Evolutionary conservation across 2,797 vertebrate species (phyloP), one percentile per base, ranked within the genome.

Genomic region (Tiaroga cobitis): DNA sequence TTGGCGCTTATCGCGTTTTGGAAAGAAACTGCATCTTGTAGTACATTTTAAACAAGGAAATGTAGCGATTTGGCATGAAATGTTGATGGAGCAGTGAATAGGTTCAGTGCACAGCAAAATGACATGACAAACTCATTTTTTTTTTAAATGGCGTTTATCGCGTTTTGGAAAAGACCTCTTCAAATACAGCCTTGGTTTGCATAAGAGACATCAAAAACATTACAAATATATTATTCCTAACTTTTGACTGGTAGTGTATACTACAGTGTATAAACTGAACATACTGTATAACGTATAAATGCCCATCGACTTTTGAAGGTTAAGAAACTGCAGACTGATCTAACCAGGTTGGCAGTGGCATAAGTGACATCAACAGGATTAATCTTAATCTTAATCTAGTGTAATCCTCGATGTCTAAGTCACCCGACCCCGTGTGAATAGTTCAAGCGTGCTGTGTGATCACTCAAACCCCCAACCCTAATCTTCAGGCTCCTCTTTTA

Each of bases 381-480:
- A 91, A 91, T 90, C 91, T 93, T 95, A 91, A 91, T 90, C 91
- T 90, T 95, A 94, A 94, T 95, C 95, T 93, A 89, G 86, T 49
- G 89, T 94, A 94, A 95, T 95, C 93, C 93, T 88, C 85, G 88
- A 91, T 90, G 89, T 82, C 90, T 92, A 85, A 87, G 87, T 90
- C 86, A 87, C 91, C 86, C 87, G n/a, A n/a, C n/a, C n/a, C n/a
- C n/a, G n/a, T n/a, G 83, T 39, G 75, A 43, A 21, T 87, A 86
- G 61, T 72, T 65, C n/a, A 32, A 37, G 70, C 69, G 81, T 34
- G 74, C 29, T 26, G 39, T 54, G 32, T 84, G 13, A 80, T 68
- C 54, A 29, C 80, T 90, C 63, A 78, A 24, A 59, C 51, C 29
- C 29, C 9, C 18, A 24, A 24, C 18, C 29, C 43, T 7, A 21